These are phyloP conservation scores for Lampris incognitus DNA, from an alignment of 2,113 vertebrate genomes.

Conservation along the genomic window DNA sequence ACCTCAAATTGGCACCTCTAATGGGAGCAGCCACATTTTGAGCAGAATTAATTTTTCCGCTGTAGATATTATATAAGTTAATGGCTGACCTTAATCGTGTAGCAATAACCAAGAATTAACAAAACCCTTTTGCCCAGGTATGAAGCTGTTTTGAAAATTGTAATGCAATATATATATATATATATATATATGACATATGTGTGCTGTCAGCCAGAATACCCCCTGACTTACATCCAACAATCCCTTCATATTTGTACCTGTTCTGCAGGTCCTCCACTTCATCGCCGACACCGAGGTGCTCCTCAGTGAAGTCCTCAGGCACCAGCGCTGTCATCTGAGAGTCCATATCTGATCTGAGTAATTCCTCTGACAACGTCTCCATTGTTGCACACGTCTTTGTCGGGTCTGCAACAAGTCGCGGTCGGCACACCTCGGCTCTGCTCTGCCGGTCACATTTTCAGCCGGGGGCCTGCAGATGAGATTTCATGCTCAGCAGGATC, in stretches of 20 bases:
- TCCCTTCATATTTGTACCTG: conserved; percentile 77
- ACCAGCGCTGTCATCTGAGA: conserved; percentile 75
- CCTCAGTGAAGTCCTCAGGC: conserved; percentile 60
- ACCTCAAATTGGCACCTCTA: too few species aligned
- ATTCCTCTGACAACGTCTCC: conserved; percentile 72
- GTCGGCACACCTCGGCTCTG: conserved; percentile 37
- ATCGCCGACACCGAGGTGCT: conserved; percentile 52
- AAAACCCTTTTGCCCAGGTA: background rate
- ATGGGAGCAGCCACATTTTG: too few species aligned
- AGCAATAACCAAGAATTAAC: background rate
- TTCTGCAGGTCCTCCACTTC: conserved; percentile 84
- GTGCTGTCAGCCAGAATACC: too few species aligned
- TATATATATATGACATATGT: background rate
- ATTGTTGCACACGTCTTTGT: conserved; percentile 58
- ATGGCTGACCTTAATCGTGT: background rate
- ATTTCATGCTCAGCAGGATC: conserved; percentile 87
- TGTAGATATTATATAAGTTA: too few species aligned
- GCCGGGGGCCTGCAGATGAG: conserved; percentile 9
- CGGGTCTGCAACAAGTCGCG: conserved; percentile 28
- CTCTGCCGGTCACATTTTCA: conserved; percentile 56
- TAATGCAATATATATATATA: background rate
- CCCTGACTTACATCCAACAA: background rate
- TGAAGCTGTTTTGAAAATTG: background rate
- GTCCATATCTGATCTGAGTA: conserved; percentile 69
- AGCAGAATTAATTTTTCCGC: background rate